Conservation (phyloP, 2,113 vertebrate species). For the Rhinolophus ferrumequinum region DNA sequence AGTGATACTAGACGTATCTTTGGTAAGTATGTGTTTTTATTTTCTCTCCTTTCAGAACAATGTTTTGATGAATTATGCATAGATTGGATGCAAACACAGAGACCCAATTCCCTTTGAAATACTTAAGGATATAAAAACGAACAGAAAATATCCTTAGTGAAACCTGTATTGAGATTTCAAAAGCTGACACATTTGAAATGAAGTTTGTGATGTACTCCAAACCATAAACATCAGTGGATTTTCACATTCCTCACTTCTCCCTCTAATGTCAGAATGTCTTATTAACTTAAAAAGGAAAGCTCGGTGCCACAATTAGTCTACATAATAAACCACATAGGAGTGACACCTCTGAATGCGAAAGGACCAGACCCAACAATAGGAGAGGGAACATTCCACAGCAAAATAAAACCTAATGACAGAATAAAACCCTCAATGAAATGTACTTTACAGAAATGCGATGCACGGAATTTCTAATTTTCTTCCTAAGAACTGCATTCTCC, state of each 20-base stretch:
- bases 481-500: neutral
- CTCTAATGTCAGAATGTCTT: neutral
- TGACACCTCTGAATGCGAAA: neutral
- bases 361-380: neutral
- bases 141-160: neutral
- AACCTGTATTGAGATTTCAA: neutral
- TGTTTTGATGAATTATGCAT: slow-evolving; percentile 70
- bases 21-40: slow-evolving; percentile 9
- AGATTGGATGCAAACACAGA: slow-evolving; percentile 31
- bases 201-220: neutral
- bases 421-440: neutral
- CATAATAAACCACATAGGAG: neutral
- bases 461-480: neutral
- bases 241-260: neutral
- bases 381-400: neutral
- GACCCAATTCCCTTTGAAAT: slow-evolving; percentile 51
- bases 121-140: slow-evolving; percentile 41
- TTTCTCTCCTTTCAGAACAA: slow-evolving; percentile 15
- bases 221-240: neutral
- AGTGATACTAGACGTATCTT: neutral
- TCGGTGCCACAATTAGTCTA: neutral
- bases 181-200: neutral
- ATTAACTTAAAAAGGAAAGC: neutral
- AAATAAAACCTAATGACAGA: neutral
- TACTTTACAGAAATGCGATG: neutral